These are phyloP conservation scores for Venturia canescens DNA, from an alignment of 1,140 invertebrate genomes.

Conservation along the genomic window DNA sequence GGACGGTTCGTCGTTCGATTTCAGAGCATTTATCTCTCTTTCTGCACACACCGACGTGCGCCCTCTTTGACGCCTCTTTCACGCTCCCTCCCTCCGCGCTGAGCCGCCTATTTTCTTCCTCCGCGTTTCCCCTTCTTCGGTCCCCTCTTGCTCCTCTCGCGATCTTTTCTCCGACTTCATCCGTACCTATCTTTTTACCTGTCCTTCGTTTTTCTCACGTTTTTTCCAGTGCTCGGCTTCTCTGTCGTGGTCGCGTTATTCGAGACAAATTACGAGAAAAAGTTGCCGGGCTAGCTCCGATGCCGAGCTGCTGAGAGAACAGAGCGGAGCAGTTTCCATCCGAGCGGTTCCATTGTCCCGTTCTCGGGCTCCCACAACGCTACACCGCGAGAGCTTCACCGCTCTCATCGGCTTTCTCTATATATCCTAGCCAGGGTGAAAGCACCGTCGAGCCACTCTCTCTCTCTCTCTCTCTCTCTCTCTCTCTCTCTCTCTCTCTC, in stretches of 20 bases:
- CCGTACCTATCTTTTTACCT: conserved; percentile 50
- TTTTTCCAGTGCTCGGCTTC: conserved; percentile 27
- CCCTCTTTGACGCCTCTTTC: conserved; percentile 48
- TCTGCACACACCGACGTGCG: not conserved
- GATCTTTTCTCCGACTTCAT: conserved; percentile 9
- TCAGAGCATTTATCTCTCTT: conserved; percentile 42
- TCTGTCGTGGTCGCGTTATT: conserved; percentile 46
- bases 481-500: not conserved
- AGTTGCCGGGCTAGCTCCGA: conserved; percentile 56
- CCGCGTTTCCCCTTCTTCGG: conserved; percentile 41
- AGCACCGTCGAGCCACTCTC: conserved; percentile 19
- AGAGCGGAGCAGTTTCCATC: conserved; percentile 50
- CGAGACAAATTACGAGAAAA: conserved; percentile 60
- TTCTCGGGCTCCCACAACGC: conserved; percentile 49
- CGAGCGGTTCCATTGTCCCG: conserved; percentile 59
- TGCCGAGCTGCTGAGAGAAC: not conserved
- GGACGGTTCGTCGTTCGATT: conserved; percentile 39
- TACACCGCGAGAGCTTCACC: conserved; percentile 24
- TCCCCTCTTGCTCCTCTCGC: conserved; percentile 48
- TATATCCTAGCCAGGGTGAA: conserved; percentile 40
- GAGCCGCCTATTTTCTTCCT: conserved; percentile 41
- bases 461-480: not conserved
- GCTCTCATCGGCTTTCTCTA: conserved; percentile 40
- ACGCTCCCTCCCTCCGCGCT: conserved; percentile 26
- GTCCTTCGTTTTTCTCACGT: conserved; percentile 48